Evolutionary conservation across 2,797 vertebrate species (phyloP).

Genomic region (Tamandua tetradactyla): DNA sequence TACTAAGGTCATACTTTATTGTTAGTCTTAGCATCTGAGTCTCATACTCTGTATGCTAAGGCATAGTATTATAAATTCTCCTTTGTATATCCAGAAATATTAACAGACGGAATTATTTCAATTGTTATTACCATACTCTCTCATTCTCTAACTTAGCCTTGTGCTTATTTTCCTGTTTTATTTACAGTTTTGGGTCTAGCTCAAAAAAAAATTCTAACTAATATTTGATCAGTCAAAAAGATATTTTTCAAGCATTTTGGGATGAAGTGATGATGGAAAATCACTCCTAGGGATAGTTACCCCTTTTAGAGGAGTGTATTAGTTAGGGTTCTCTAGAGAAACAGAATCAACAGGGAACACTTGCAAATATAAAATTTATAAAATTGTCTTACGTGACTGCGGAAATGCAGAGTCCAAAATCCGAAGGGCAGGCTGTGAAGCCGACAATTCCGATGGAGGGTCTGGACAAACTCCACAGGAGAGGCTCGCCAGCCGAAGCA

Average conservation of each 20-base stretch:
- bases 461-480: too few species aligned
- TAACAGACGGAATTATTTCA: slow-evolving; percentile 17
- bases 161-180: slow-evolving; percentile 41
- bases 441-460: too few species aligned
- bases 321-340: too few species aligned
- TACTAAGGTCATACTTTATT: background rate
- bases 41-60: background rate
- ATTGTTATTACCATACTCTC: background rate
- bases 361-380: too few species aligned
- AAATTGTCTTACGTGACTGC: too few species aligned
- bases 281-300: background rate
- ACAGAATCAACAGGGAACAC: too few species aligned
- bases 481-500: too few species aligned
- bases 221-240: slow-evolving; percentile 32
- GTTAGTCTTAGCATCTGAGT: background rate
- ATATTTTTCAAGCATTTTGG: slow-evolving; percentile 18
- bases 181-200: background rate
- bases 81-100: background rate
- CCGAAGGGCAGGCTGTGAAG: too few species aligned
- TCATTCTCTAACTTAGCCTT: background rate
- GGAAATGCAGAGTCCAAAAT: too few species aligned
- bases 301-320: slow-evolving; percentile 19
- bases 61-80: slow-evolving; percentile 7
- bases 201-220: slow-evolving; percentile 43
- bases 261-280: slow-evolving; percentile 54